These are phyloP conservation scores for Hypomecis punctinalis DNA, from an alignment of 2,888 invertebrate species.

Conservation along the genomic window DNA sequence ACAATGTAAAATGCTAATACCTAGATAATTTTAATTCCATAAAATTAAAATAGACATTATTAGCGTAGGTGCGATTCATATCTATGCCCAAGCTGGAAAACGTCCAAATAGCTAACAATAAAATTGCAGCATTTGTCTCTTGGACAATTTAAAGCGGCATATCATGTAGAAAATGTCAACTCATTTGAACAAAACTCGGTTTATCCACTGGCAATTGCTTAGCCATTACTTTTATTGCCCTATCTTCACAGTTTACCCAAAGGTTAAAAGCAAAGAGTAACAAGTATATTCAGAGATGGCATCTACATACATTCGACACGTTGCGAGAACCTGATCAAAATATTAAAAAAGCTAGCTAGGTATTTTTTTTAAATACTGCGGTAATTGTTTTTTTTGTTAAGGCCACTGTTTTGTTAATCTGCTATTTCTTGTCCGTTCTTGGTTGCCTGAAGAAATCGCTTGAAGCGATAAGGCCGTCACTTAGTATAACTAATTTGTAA, in stretches of 20 bases:
- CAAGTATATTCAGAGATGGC: no score
- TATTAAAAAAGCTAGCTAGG: no score
- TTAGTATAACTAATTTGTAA: no score
- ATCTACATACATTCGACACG: no score
- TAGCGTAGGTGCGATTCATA: slow-evolving; percentile 3
- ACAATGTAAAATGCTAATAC: not conserved
- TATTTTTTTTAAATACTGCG: no score
- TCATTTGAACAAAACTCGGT: slow-evolving; percentile 21
- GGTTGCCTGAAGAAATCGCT: no score
- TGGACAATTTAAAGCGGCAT: slow-evolving; percentile 3
- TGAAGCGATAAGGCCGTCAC: no score
- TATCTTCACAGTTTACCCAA: slow-evolving; percentile 29
- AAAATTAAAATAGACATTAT: not conserved
- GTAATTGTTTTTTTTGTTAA: no score
- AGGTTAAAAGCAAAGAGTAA: slow-evolving; percentile 6
- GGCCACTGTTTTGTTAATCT: no score
- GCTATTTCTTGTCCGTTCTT: no score
- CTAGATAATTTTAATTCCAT: not conserved
- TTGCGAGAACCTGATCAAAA: no score
- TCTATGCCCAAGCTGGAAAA: not conserved
- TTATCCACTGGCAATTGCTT: slow-evolving; percentile 18
- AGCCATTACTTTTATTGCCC: slow-evolving; percentile 21
- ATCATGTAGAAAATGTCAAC: slow-evolving; percentile 10
- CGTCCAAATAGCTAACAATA: not conserved
- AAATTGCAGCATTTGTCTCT: slow-evolving; percentile 1